phyloP scores from a whole-genome alignment of 2,797 vertebrate genomes.

The Sebastes ruberrimus region DNA sequence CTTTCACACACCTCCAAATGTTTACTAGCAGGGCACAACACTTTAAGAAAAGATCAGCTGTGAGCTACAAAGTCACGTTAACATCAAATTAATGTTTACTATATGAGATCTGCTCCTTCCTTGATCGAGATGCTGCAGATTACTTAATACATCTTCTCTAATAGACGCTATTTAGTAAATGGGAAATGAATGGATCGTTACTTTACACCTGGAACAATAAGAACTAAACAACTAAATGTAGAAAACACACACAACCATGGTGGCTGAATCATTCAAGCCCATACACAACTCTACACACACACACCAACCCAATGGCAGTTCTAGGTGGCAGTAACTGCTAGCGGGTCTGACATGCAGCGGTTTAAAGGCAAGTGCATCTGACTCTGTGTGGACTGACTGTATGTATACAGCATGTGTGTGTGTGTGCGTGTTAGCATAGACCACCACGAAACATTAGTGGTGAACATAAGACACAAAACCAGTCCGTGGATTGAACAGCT shows the following conservation, averaged over 20 bases:
- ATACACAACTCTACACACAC: not conserved
- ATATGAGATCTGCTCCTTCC: not conserved
- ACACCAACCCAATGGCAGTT: not conserved
- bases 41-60: not conserved
- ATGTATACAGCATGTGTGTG: not conserved
- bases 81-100: not conserved
- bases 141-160: not conserved
- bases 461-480: conserved; percentile 30
- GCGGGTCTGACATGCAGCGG: conserved; percentile 7
- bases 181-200: not conserved
- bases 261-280: not conserved
- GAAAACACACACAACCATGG: not conserved
- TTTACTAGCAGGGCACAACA: not conserved
- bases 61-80: not conserved
- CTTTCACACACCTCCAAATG: not conserved
- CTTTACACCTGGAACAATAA: not conserved
- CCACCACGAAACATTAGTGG: conserved; percentile 8
- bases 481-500: conserved; percentile 12
- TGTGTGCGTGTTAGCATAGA: conserved; percentile 4
- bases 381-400: not conserved
- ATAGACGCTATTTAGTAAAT: not conserved
- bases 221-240: not conserved
- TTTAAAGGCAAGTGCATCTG: conserved; percentile 26
- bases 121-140: not conserved
- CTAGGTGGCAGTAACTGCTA: conserved; percentile 29